Conservation (phyloP, 2,113 vertebrate species). For the Peromyscus californicus region DNA sequence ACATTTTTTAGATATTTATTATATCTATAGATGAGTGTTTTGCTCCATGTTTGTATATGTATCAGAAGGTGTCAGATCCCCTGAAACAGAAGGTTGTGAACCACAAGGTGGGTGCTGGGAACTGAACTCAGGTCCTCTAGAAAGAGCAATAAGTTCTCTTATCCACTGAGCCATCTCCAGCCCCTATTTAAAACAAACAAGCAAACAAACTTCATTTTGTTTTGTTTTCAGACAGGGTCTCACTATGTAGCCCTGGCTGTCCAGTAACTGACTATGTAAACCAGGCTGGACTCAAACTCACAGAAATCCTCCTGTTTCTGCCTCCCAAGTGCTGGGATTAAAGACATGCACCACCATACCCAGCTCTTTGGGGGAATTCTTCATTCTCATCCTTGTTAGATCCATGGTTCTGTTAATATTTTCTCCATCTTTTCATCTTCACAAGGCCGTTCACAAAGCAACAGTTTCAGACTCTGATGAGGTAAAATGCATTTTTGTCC, state of each 20-base stretch:
- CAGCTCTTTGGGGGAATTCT: background rate
- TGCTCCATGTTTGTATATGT: background rate
- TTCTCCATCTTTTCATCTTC: slow-evolving; percentile 31
- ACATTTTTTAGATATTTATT: background rate
- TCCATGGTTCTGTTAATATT: slow-evolving; percentile 20
- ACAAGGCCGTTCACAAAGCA: background rate
- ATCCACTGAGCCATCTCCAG: background rate
- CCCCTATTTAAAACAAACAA: background rate
- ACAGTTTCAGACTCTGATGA: slow-evolving; percentile 31
- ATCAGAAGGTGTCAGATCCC: background rate
- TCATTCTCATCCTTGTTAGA: background rate
- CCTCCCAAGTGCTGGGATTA: background rate
- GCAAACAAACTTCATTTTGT: background rate
- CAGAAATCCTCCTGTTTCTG: background rate
- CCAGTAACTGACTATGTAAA: background rate
- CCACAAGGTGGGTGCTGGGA: background rate
- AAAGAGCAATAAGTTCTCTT: background rate
- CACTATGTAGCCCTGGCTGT: background rate
- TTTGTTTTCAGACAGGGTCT: background rate
- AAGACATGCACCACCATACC: background rate
- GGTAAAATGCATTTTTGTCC: background rate
- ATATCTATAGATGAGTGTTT: background rate
- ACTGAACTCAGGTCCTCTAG: background rate
- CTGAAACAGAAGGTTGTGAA: no score
- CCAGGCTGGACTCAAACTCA: background rate